Base-by-base conservation (phyloP, 2,888 invertebrate species). In the Hydraecia micacea region DNA sequence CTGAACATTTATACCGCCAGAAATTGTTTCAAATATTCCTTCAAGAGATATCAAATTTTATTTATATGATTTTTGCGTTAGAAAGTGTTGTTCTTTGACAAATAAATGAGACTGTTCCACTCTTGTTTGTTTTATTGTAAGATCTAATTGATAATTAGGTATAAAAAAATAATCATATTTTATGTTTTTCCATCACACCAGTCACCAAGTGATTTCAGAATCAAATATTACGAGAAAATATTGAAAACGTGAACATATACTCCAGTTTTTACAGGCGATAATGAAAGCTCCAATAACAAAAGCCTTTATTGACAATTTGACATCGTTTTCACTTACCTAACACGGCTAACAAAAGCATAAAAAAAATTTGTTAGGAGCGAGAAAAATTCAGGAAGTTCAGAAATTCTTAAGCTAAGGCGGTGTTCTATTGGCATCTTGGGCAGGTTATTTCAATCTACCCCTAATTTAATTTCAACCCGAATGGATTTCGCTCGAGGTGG, bases 361-460 rank as follows among this genome's bases (percentile, higher is more conserved):
- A 85, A 85, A 83, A 69, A 79, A 80, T 83, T 80, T 84, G 82
- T 72, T 70, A 67, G 42, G 75, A 88, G 75, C 65, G 70, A 78
- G 42, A 70, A 80, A 87, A 86, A 84, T 87, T 85, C 77, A 46
- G 76, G 78, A 87, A 87, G 72, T 83, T 88, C 68, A 70, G 58
- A 87, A 86, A 83, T 82, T 85, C 82, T 79, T 80, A 86, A 87
- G 87, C 88, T 87, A 82, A 83, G 86, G 83, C 87, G 85, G 88
- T 91, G 88, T 90, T 88, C 88, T 88, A 86, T 87, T 87, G 87
- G 87, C 85, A 86, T 87, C 84, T 88, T 86, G 88, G 88, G 86
- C 88, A 88, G 89, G 89, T 90, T 90, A 91, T 91, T 92, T 92
- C 91, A 93, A 92, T 92, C 91, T 89, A 79, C 87, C 86, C 88